phyloP scores from a whole-genome alignment of 2,888 invertebrate genomes.

The Leptopilina syphax region DNA sequence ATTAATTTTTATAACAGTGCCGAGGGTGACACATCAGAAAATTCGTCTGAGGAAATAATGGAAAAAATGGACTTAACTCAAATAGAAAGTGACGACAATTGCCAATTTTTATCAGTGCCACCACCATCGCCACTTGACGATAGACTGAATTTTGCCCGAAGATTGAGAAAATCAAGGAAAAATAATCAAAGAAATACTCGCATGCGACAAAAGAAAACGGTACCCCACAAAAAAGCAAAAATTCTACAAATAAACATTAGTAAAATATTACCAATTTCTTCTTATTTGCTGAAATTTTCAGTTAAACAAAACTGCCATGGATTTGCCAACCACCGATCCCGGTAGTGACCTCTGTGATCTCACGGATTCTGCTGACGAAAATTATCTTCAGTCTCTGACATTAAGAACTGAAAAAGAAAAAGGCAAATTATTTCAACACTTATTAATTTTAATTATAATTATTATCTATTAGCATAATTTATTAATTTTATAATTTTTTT shows the following conservation, averaged over 20 bases:
- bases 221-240: constrained; percentile 32
- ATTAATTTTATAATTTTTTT: not conserved
- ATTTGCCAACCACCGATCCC: constrained; percentile 82
- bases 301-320: constrained; percentile 75
- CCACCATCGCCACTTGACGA: constrained; percentile 85
- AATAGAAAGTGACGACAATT: constrained; percentile 59
- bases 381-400: constrained; percentile 63
- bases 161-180: constrained; percentile 62
- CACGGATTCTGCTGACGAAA: constrained; percentile 80
- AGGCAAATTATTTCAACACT: constrained; percentile 43
- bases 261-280: not conserved
- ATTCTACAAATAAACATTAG: not conserved
- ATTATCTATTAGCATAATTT: no score
- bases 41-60: constrained; percentile 80
- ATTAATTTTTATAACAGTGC: constrained; percentile 79
- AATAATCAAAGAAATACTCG: constrained; percentile 53
- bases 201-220: constrained; percentile 60
- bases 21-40: constrained; percentile 87
- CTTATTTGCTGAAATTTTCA: constrained; percentile 10
- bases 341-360: constrained; percentile 80
- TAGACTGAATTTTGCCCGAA: constrained; percentile 63
- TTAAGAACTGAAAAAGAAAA: constrained; percentile 50
- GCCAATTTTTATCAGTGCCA: constrained; percentile 79
- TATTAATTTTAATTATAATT: not conserved
- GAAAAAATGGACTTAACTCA: constrained; percentile 69